A percentile compares a stretch with the other conserved stretches of the same genome.
Evolutionary conservation across 2,113 vertebrate species (phyloP).

Genomic region (Pangasianodon gigas): DNA sequence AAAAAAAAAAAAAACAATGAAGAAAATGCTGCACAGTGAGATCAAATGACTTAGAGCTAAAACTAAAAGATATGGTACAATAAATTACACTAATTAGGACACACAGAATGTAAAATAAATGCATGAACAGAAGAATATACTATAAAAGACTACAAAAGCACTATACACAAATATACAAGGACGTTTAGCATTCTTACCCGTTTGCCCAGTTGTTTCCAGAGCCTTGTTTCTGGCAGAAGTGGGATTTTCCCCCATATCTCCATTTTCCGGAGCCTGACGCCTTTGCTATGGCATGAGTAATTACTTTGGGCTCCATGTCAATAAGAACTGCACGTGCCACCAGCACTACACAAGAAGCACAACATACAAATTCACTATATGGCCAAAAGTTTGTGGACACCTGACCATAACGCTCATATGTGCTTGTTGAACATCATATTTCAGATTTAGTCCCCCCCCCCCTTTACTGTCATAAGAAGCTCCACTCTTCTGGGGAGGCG

Average conservation of each 20-base stretch:
- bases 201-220: constrained; percentile 99
- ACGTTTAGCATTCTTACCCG: constrained; percentile 74
- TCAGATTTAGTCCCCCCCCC: background rate
- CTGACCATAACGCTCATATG: background rate
- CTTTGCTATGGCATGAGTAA: constrained; percentile 78
- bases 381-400: background rate
- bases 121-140: background rate
- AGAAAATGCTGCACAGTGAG: background rate
- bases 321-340: constrained; percentile 85
- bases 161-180: background rate
- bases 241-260: constrained; percentile 77
- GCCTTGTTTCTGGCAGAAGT: constrained; percentile 93
- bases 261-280: constrained; percentile 81
- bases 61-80: background rate
- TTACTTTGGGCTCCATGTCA: constrained; percentile 98
- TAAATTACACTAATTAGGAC: background rate
- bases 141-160: background rate
- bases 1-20: background rate
- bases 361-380: too few species aligned
- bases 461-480: background rate
- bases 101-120: background rate
- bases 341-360: constrained; percentile 63
- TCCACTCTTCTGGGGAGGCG: background rate
- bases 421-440: background rate
- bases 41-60: background rate